A percentile compares a stretch with the other conserved stretches of the same genome.
phyloP scores from a whole-genome alignment of 2,888 invertebrate genomes.

The Drosophila infuscata region DNA sequence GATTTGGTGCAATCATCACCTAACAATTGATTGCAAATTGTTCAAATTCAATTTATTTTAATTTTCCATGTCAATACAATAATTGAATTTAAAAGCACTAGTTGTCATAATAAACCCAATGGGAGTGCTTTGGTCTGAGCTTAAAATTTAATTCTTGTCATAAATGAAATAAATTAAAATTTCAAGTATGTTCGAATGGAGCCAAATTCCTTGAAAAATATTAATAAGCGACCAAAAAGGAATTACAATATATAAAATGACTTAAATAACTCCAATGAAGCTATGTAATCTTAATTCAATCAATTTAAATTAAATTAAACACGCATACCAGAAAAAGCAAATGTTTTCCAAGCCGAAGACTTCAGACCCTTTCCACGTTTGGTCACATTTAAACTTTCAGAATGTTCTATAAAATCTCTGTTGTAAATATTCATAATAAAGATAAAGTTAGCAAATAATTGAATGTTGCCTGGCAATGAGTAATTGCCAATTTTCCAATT shows the following conservation, averaged over 20 bases:
- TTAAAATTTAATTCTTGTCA: not conserved
- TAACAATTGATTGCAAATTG: conserved; percentile 8
- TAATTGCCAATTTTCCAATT: not conserved
- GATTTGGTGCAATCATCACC: conserved; percentile 32
- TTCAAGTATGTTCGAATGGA: not conserved
- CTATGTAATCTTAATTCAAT: not conserved
- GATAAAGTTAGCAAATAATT: not conserved
- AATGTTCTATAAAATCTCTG: not conserved
- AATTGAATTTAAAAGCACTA: not conserved
- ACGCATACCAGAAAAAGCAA: not conserved
- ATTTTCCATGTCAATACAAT: not conserved
- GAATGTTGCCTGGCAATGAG: not conserved
- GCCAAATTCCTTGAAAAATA: not conserved
- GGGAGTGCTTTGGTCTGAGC: not conserved
- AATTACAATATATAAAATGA: not conserved
- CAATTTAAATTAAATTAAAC: not conserved
- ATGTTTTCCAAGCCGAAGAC: not conserved
- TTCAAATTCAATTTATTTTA: conserved; percentile 8
- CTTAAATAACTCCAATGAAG: not conserved
- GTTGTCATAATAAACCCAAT: not conserved
- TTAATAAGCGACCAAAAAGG: not conserved
- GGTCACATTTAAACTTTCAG: not conserved
- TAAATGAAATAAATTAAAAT: not conserved
- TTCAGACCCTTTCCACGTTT: not conserved
- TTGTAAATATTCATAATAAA: not conserved